Conservation (phyloP, 2,797 vertebrate genomes). For the Nothura maculosa region DNA sequence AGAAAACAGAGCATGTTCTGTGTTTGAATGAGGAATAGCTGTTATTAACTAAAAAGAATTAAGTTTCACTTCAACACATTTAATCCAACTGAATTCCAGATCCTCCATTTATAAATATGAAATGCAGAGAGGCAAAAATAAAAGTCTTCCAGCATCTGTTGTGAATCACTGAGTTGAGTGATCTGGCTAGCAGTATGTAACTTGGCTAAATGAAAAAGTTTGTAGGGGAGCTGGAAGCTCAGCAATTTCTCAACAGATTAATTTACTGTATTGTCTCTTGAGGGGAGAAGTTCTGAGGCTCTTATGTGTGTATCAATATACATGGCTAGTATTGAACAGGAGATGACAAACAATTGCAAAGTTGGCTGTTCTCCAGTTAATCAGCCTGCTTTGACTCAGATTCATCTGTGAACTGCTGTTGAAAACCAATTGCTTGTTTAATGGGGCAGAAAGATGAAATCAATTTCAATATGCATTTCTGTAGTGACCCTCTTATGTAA, state of each 20-base stretch:
- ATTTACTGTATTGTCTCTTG: background rate
- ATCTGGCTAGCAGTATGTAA: background rate
- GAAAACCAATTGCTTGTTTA: slow-evolving; percentile 69
- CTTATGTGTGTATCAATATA: background rate
- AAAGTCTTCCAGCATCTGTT: background rate
- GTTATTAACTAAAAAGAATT: slow-evolving; percentile 10
- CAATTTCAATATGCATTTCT: slow-evolving; percentile 35
- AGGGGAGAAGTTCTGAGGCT: slow-evolving; percentile 1
- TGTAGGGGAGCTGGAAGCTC: background rate
- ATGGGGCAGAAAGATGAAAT: slow-evolving; percentile 63
- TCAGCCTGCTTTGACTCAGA: slow-evolving; percentile 33
- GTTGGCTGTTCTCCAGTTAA: slow-evolving; percentile 60
- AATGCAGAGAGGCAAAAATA: background rate
- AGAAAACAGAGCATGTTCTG: background rate
- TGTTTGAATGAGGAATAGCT: slow-evolving; percentile 8
- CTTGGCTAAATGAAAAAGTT: background rate
- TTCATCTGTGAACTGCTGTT: background rate
- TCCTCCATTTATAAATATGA: background rate
- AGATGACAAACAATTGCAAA: slow-evolving; percentile 39
- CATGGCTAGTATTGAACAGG: slow-evolving; percentile 1
- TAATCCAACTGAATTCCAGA: background rate
- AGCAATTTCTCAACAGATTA: slow-evolving; percentile 6
- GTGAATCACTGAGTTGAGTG: background rate
- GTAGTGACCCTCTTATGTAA: slow-evolving; percentile 17
- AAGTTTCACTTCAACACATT: background rate